A percentile compares a stretch with the other conserved stretches of the same genome.
Conservation (phyloP, 2,888 invertebrate genomes). For the Sicus ferrugineus region DNA sequence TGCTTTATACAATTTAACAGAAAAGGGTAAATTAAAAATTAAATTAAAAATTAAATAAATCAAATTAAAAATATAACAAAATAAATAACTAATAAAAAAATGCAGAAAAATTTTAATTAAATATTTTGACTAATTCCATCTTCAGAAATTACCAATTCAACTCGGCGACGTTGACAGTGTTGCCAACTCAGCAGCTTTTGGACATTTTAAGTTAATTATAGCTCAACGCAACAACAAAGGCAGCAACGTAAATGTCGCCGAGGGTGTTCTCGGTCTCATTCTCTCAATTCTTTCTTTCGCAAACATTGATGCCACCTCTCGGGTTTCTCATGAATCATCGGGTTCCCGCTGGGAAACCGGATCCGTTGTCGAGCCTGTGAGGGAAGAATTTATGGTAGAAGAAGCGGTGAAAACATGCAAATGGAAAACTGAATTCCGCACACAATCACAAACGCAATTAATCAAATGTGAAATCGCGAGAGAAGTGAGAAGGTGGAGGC, state of each 20-base stretch:
- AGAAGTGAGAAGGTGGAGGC: not conserved
- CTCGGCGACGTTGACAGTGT: not conserved
- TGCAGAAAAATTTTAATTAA: too few relatives aligned
- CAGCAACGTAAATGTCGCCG: slow-evolving; percentile 1
- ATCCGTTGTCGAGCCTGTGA: not conserved
- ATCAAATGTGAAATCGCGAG: slow-evolving; percentile 25
- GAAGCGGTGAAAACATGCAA: slow-evolving; percentile 4
- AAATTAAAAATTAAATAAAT: too few relatives aligned
- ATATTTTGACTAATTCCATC: not conserved
- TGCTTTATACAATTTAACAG: not conserved
- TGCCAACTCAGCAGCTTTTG: not conserved
- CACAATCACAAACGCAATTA: slow-evolving; percentile 33
- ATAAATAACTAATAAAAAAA: too few relatives aligned
- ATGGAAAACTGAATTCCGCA: slow-evolving; percentile 25
- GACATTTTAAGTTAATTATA: not conserved
- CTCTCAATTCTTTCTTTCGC: not conserved
- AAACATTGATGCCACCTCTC: slow-evolving; percentile 21
- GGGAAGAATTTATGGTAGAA: not conserved
- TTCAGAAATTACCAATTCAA: too few relatives aligned
- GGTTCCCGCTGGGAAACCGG: slow-evolving; percentile 11
- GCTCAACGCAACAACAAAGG: not conserved
- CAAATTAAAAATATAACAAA: too few relatives aligned
- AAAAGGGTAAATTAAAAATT: not conserved
- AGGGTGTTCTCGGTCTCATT: not conserved
- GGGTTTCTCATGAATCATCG: slow-evolving; percentile 24